Percentiles rank a stretch among this genome's conserved stretches.
Conservation (phyloP, 1,140 invertebrate species). For the Rhopalosiphum padi region DNA sequence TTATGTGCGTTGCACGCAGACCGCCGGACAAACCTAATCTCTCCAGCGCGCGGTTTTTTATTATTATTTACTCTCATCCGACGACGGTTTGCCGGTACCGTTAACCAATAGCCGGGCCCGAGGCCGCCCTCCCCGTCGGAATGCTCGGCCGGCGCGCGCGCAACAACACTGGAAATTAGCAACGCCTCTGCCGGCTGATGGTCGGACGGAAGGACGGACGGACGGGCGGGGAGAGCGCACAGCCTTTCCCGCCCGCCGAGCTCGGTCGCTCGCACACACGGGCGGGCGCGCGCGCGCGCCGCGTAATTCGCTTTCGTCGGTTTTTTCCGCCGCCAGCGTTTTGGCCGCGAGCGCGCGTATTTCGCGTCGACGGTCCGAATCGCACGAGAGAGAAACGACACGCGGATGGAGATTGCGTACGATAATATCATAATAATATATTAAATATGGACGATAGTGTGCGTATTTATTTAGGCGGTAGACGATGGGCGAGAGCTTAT, state of each 20-base stretch:
- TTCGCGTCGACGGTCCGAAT: neutral
- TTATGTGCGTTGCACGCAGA: neutral
- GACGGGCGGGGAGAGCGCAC: neutral
- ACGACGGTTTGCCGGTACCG: conserved; percentile 54
- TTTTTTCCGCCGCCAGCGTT: neutral
- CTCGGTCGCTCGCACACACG: neutral
- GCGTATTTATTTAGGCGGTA: too few relatives aligned
- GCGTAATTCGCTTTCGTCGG: conserved; percentile 26
- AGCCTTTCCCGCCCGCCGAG: neutral
- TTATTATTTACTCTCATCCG: conserved; percentile 22
- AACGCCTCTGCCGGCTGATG: conserved; percentile 39
- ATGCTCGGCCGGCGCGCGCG: conserved; percentile 25
- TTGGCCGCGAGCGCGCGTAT: neutral
- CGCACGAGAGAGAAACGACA: neutral
- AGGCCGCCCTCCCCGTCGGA: conserved; percentile 47
- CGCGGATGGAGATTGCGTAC: neutral
- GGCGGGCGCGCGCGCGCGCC: neutral
- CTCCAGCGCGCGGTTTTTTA: neutral
- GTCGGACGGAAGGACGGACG: neutral
- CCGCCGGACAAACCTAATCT: conserved; percentile 13
- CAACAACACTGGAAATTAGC: conserved; percentile 53
- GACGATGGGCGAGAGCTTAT: too few relatives aligned
- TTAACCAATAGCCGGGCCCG: conserved; percentile 55
- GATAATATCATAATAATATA: too few relatives aligned
- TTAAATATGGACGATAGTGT: too few relatives aligned